Evolutionary conservation across 2,888 invertebrate genomes (phyloP).

Genomic region (Stenolophus ochropezus): DNA sequence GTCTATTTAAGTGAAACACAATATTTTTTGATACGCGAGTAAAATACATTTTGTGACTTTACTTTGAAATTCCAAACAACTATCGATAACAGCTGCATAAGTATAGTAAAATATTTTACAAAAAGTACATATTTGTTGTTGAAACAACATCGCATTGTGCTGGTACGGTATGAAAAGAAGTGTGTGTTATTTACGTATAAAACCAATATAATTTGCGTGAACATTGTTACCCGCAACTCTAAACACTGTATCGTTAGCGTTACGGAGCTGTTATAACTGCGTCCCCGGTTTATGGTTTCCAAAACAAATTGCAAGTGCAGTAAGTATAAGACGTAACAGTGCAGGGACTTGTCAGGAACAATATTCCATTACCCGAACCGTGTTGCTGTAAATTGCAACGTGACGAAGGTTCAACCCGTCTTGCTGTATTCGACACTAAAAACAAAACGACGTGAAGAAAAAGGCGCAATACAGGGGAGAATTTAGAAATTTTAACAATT

Average conservation of each 20-base stretch:
- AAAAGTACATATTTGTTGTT: too few species aligned
- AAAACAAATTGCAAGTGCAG: constrained; percentile 13
- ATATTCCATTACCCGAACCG: constrained; percentile 15
- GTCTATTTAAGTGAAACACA: too few species aligned
- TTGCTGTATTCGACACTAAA: not conserved
- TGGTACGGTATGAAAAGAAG: too few species aligned
- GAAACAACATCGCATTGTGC: too few species aligned
- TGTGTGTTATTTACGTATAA: not conserved
- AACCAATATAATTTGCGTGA: not conserved
- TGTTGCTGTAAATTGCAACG: constrained; percentile 16
- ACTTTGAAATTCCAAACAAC: too few species aligned
- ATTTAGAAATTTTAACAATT: not conserved
- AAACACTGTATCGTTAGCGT: constrained; percentile 8
- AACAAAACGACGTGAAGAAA: not conserved
- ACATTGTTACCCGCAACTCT: constrained; percentile 3
- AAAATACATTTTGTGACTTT: too few species aligned
- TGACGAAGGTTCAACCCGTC: not conserved
- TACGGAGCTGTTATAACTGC: not conserved
- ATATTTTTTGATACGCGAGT: too few species aligned
- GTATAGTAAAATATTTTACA: too few species aligned
- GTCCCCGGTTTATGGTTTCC: constrained; percentile 10
- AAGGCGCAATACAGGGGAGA: not conserved
- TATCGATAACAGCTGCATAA: too few species aligned
- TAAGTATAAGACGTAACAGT: not conserved
- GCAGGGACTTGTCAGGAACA: constrained; percentile 15